Percentiles rank a stretch among this genome's conserved stretches.
Evolutionary conservation across 1,140 invertebrate species (phyloP).

Genomic region (Chrysomallon squamiferum): DNA sequence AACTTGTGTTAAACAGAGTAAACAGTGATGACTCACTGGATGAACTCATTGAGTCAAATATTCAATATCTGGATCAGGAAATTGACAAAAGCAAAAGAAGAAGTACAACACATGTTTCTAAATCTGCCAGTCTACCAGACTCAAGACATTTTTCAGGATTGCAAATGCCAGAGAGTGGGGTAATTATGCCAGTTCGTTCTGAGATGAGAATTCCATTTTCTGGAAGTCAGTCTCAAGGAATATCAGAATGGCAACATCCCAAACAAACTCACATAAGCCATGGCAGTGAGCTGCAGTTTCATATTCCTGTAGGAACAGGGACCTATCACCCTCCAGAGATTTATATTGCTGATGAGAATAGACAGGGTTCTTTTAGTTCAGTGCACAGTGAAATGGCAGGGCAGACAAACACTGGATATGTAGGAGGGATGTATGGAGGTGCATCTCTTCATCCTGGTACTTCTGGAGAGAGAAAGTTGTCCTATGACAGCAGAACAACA

Average conservation of each 20-base stretch:
- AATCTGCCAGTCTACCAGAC: constrained; percentile 31
- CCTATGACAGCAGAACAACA: constrained; percentile 22
- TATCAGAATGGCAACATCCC: no score
- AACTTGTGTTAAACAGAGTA: background rate
- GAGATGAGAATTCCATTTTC: no score
- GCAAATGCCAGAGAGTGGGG: background rate
- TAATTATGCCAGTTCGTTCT: background rate
- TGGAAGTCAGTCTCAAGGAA: background rate
- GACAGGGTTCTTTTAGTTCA: background rate
- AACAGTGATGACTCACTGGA: constrained; percentile 46
- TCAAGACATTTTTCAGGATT: constrained; percentile 2
- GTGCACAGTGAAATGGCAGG: no score
- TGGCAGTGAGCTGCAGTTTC: constrained; percentile 20
- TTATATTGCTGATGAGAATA: constrained; percentile 18
- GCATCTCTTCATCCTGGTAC: background rate
- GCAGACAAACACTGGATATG: no score
- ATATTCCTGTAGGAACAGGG: constrained; percentile 13
- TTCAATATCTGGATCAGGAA: constrained; percentile 53
- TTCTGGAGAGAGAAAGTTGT: constrained; percentile 20
- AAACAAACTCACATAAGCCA: background rate
- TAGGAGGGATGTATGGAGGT: no score
- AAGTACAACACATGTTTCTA: background rate
- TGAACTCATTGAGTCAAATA: constrained; percentile 56
- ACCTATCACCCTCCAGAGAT: constrained; percentile 3
- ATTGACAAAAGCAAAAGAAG: constrained; percentile 24